Evolutionary conservation across 2,113 vertebrate species (phyloP), one percentile per base, ranked within the genome.

Genomic region (Lipotes vexillifer): DNA sequence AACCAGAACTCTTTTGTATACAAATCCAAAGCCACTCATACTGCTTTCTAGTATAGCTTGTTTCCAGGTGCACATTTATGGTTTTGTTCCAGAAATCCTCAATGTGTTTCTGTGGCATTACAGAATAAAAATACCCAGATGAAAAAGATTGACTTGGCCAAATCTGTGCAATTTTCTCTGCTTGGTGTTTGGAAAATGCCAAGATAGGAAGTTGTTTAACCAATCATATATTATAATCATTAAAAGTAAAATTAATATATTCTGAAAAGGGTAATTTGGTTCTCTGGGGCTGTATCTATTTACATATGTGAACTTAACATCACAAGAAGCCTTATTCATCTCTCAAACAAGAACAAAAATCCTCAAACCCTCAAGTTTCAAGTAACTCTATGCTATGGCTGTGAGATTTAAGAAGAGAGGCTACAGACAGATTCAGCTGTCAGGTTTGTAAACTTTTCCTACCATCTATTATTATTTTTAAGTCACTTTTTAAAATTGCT

Each of bases 161-260:
- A 71, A 65, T 84, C 44, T 92, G 33, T 83, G 36, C 29, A 25
- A 88, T 38, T 87, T 93, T 95, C 46, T 96, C 33, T 68, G 33
- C 68, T 75, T 49, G 44, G 11, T 78, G 57, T 84, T 84, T 66
- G 61, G 55, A 71, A 87, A 83, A 88, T 57, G 27, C 36, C 69
- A 94, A 71, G 36, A 83, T 8, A 92, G 13, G 13, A 78, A 49
- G 41, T 8, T 57, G 13, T 82, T 31, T 83, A 63, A 57, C 6
- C 8, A 44, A 55, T 38, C 31, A 69, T 77, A 46, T 65, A 31
- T 65, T 65, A 57, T 68, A 74, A 84, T 65, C 52, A 72, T 21
- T 6, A 80, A 83, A 94, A 94, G 78, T 88, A 80, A 88, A 94
- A 96, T 46, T 80, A 61, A 46, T n/a, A 33, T 52, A 88, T 82